Base-by-base conservation (phyloP, 2,888 invertebrate genomes). In the Lochmaea capreae region DNA sequence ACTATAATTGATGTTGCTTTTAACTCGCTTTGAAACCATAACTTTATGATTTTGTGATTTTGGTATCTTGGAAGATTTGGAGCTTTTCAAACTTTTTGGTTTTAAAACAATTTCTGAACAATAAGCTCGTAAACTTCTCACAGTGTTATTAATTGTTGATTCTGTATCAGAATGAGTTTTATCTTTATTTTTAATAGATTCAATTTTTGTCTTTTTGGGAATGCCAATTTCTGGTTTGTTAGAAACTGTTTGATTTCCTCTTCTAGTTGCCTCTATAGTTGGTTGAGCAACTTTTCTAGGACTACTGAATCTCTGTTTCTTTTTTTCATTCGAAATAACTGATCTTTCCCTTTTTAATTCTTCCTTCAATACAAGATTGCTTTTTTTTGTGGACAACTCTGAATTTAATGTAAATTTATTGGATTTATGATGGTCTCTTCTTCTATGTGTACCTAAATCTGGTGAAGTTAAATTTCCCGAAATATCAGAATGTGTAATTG, bases 121-220 rank as follows among this genome's bases (percentile, higher is more conserved):
- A 33, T 46, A 66, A 8, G 73, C 69, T 10, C 73, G 69, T 16
- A 73, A 59, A 49, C 52, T 59, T 61, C 69, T 68, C 42, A 33
- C 69, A 1, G 73, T 57, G 11, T 22, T 58, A 10, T 54, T n/a
- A 58, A 59, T 16, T 26, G 43, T 42, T 46, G 14, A 63, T 33
- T 33, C 33, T 33, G 33, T 57, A 43, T 65, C 58, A 49, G 1
- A 49, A 42, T 66, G 10, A 62, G 39, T 43, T 18, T 71, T 61
- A 46, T 46, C 12, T 4, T 14, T 12, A 46, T 46, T 46, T 46
- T 46, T 46, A 12, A 12, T 46, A 33, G 52, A 14, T 52, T 52
- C 16, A 3, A 16, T 52, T 52, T 52, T 8, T 14, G 6, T 52
- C 4, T n/a, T n/a, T n/a, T 14, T 14, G 2, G n/a, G 46, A 14